phyloP scores from a whole-genome alignment of 1,140 invertebrate genomes.

The Zaprionus ornatus region DNA sequence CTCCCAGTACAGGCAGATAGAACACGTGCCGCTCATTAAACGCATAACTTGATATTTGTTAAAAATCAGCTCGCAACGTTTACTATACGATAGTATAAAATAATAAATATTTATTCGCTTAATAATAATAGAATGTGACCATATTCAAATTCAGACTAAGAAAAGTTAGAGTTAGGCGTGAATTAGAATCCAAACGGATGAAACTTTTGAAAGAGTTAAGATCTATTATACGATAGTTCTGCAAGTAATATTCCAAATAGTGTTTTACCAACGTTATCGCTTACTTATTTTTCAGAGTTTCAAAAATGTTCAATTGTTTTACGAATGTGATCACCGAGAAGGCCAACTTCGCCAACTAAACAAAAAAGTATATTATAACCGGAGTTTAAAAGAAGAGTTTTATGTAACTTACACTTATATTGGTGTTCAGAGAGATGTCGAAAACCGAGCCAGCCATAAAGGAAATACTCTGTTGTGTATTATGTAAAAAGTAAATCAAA shows the following conservation, averaged over 20 bases:
- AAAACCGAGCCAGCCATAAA: constrained; percentile 59
- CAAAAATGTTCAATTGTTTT: neutral
- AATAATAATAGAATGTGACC: no score
- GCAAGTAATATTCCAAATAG: no score
- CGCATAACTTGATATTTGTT: constrained; percentile 79
- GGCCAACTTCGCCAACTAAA: neutral
- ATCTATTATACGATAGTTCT: no score
- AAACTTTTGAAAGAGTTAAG: no score
- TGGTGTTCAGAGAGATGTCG: constrained; percentile 40
- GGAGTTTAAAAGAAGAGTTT: neutral
- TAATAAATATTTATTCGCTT: no score
- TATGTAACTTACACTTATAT: constrained; percentile 38
- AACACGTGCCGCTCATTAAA: constrained; percentile 82
- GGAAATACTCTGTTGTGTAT: constrained; percentile 27
- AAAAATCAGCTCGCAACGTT: constrained; percentile 60
- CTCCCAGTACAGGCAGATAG: neutral
- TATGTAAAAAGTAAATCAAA: constrained; percentile 41
- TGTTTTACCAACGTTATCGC: no score
- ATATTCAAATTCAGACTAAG: no score
- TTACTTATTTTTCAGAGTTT: no score
- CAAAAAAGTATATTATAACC: fast-evolving
- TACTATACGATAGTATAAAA: no score
- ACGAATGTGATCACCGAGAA: neutral
- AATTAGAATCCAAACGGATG: no score
- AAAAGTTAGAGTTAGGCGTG: no score